Base-by-base conservation (phyloP, 2,113 vertebrate species). In the Oryzias woworae region DNA sequence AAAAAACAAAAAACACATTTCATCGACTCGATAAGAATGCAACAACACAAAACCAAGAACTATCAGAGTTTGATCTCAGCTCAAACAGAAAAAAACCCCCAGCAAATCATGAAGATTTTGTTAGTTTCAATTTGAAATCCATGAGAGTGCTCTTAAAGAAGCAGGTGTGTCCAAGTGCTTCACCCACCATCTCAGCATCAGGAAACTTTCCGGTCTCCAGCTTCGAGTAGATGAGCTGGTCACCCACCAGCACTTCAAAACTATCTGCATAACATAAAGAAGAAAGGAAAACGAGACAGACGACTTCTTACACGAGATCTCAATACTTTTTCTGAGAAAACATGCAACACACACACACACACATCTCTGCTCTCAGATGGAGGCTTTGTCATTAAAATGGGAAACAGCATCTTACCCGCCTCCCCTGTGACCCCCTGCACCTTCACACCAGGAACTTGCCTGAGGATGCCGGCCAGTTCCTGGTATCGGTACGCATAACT, bases 191-290 rank as follows among this genome's bases (percentile, higher is more conserved):
- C 0, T 24, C 22, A 20, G 14, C 3, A 8, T 66, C 47, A 14
- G 89, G 85, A 80, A 91, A 81, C 0, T 0, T 1, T 18, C 73
- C 62, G 0, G 1, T 56, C 14, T 82, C 2, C 15, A 85, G 66
- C 47, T 88, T 90, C 42, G 90, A 90, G 82, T 58, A 85, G 47
- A 90, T 22, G 43, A 81, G 26, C 14, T 87, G 0, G 1, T 63
- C 71, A 1, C 88, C 75, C 20, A 90, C 18, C 0, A 28, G 53
- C 14, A 91, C 66, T 53, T 91, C 89, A 70, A 90, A 92, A 65
- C 84, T 88, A 13, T 59, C 91, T 91, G 82, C 4, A 48, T 23
- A 31, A 22, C 36, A 4, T 7, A 24, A 48, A 2, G 28, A 14
- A 7, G 20, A 7, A 7, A 16, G 15, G 0, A 53, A 23, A 16